Percentiles rank a stretch among this genome's conserved stretches.
Conservation (phyloP, 1,140 invertebrate genomes). For the Zaprionus capensis region DNA sequence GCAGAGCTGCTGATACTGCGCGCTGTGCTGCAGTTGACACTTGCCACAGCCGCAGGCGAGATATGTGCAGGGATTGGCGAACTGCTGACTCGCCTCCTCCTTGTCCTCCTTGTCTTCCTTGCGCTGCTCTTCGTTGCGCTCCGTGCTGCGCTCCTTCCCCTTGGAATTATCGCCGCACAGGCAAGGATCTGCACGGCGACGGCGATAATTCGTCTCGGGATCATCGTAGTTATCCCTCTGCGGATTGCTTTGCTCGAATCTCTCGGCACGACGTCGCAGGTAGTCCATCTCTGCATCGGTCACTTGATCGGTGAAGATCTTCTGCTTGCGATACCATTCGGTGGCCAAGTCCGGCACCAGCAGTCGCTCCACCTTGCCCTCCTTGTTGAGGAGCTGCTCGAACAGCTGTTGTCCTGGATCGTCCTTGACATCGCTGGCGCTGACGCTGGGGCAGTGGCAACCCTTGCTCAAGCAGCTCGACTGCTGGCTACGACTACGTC, state of each 20-base stretch:
- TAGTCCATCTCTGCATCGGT: background rate
- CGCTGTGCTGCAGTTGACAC: conserved; percentile 16
- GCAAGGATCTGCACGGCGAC: too few species aligned
- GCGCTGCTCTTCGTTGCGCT: conserved; percentile 8
- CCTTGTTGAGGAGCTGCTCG: conserved; percentile 42
- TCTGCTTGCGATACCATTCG: conserved; percentile 73
- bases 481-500: conserved; percentile 8
- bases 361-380: conserved; percentile 44
- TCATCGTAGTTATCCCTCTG: background rate
- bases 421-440: background rate
- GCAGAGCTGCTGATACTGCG: conserved; percentile 24
- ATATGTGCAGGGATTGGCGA: background rate
- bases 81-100: background rate
- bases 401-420: conserved; percentile 26
- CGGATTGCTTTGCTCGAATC: background rate
- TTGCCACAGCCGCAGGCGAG: conserved; percentile 1
- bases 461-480: background rate
- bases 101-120: conserved; percentile 8
- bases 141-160: background rate
- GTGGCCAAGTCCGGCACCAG: conserved; percentile 74
- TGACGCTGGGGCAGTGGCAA: background rate
- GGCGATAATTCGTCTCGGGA: too few species aligned
- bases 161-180: too few species aligned
- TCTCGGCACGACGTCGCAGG: background rate
- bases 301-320: conserved; percentile 51